Conservation (phyloP, 92 coral and sea anemone genomes). For the Heliopora coerulea region DNA sequence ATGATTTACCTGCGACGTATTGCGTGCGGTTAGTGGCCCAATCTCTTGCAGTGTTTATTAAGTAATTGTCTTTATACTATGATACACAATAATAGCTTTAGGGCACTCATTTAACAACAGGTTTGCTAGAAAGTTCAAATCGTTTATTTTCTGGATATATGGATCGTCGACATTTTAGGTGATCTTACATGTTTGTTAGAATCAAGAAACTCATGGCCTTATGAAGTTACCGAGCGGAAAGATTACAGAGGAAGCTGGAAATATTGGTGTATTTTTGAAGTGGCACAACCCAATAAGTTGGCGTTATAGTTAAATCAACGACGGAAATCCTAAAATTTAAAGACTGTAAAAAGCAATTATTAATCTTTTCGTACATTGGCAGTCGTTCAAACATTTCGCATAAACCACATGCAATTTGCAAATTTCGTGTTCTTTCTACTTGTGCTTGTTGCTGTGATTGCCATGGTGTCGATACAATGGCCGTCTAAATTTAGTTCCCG, state of each 20-base stretch:
- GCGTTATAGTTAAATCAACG: too few relatives aligned
- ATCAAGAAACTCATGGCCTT: too few relatives aligned
- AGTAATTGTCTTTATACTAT: background rate
- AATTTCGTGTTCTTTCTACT: background rate
- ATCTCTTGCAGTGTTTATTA: background rate
- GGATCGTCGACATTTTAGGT: too few relatives aligned
- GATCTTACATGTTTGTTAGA: too few relatives aligned
- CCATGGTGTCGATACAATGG: constrained; percentile 37
- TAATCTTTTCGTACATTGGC: too few relatives aligned
- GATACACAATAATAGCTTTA: background rate
- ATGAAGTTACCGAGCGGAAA: too few relatives aligned
- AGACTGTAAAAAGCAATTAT: too few relatives aligned
- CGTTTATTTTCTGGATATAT: background rate
- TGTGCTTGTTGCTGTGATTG: background rate
- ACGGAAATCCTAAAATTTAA: too few relatives aligned
- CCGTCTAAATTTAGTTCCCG: constrained; percentile 22
- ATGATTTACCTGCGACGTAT: background rate
- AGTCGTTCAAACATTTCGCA: background rate
- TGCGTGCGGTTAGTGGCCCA: background rate
- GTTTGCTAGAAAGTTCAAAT: background rate
- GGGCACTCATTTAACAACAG: background rate
- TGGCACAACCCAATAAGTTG: too few relatives aligned
- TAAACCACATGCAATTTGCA: background rate
- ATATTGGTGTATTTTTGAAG: too few relatives aligned
- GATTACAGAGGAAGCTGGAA: too few relatives aligned